Evolutionary conservation across 92 coral and sea anemone species (phyloP).

Genomic region (Ricordea florida): DNA sequence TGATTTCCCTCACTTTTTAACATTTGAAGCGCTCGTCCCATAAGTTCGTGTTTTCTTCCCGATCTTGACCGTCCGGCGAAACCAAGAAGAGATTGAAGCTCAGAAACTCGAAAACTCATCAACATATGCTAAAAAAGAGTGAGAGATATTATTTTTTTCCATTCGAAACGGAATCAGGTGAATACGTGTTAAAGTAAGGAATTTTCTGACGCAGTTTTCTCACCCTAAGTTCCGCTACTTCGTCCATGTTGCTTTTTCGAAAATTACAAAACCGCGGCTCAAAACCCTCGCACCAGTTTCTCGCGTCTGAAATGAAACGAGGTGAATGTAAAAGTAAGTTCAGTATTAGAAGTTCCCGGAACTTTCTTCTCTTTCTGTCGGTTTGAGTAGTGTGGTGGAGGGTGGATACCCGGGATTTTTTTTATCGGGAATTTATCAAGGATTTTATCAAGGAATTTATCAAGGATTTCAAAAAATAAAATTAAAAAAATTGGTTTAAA

Average conservation of each 20-base stretch:
- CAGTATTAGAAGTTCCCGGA: too few relatives aligned
- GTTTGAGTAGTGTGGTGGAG: too few relatives aligned
- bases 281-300: conserved; percentile 14
- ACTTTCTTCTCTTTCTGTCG: too few relatives aligned
- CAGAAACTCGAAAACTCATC: conserved; percentile 98
- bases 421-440: too few relatives aligned
- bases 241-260: conserved; percentile 69
- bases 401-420: too few relatives aligned
- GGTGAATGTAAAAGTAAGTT: too few relatives aligned
- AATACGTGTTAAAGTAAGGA: neutral
- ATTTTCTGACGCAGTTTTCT: conserved; percentile 12
- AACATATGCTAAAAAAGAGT: conserved; percentile 87
- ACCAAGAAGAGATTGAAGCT: conserved; percentile 90
- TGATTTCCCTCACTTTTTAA: conserved; percentile 92
- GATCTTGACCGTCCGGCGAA: conserved; percentile 98
- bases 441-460: too few relatives aligned
- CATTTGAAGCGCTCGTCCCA: conserved; percentile 96
- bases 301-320: neutral
- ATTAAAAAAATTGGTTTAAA: too few relatives aligned
- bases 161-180: neutral
- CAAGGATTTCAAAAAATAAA: too few relatives aligned
- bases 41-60: conserved; percentile 95
- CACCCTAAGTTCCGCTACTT: conserved; percentile 85
- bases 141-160: neutral
- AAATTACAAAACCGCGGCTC: neutral